phyloP scores from a whole-genome alignment of 2,113 vertebrate genomes.

The Nestor notabilis region DNA sequence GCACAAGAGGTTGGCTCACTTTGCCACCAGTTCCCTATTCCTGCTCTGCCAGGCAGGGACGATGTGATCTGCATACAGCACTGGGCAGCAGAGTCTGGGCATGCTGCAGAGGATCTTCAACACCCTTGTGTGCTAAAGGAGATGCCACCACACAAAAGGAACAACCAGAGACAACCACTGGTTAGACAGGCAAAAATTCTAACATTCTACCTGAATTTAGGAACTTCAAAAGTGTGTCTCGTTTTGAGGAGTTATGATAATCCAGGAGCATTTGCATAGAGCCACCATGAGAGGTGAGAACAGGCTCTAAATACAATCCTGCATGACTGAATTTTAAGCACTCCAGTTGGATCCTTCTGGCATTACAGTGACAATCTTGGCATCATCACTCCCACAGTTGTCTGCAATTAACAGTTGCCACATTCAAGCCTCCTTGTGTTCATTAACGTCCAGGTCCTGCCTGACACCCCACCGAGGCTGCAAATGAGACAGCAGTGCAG shows the following conservation, averaged over 20 bases:
- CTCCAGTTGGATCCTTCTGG: conserved; percentile 10
- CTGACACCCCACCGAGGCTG: not conserved
- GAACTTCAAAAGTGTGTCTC: not conserved
- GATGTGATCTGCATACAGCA: not conserved
- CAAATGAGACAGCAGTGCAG: not conserved
- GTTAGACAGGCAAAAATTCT: not conserved
- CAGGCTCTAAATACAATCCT: conserved; percentile 42
- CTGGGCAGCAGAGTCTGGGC: not conserved
- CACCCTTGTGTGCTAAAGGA: not conserved
- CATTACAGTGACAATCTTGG: conserved; percentile 28
- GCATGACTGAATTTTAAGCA: conserved; percentile 36
- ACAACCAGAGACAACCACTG: not conserved
- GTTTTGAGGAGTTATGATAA: conserved; percentile 4
- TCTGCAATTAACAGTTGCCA: conserved; percentile 36
- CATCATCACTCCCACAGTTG: conserved; percentile 32
- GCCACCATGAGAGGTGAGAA: conserved; percentile 18
- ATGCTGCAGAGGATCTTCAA: not conserved
- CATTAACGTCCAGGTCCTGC: not conserved
- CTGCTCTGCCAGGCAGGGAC: not conserved
- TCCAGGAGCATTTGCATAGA: conserved; percentile 18
- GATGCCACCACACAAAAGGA: not conserved
- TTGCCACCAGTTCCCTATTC: not conserved
- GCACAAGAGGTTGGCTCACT: not conserved
- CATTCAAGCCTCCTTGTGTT: not conserved
- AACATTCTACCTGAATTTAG: not conserved